Conservation (phyloP, 2,888 invertebrate genomes). For the Oxyteleia sp. region DNA sequence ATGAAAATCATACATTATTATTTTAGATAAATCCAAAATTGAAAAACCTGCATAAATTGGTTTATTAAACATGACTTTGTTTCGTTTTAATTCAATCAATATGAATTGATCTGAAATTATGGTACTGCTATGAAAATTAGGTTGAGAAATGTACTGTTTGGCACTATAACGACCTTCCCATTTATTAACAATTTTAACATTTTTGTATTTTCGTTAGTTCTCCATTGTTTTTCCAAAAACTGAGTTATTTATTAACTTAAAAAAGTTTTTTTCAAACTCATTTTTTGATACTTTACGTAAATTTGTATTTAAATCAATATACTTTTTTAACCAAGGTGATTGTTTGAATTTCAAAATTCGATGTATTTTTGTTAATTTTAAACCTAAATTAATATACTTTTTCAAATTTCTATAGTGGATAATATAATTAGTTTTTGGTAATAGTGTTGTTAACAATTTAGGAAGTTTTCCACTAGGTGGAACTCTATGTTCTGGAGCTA, state of each 20-base stretch:
- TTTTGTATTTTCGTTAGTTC: slow-evolving; percentile 30
- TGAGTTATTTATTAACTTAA: no score
- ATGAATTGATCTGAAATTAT: no score
- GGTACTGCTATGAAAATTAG: slow-evolving; percentile 17
- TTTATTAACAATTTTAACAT: no score
- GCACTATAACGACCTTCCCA: slow-evolving; percentile 65
- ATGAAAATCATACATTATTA: slow-evolving; percentile 55
- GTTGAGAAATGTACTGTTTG: background rate
- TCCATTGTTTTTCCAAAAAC: no score
- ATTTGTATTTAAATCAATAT: slow-evolving; percentile 18
- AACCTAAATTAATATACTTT: slow-evolving; percentile 2
- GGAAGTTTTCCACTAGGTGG: no score
- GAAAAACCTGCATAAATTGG: slow-evolving; percentile 58
- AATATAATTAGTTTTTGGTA: slow-evolving; percentile 17
- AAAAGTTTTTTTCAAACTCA: no score
- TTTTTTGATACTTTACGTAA: no score
- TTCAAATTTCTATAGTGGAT: slow-evolving; percentile 29
- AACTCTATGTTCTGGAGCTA: slow-evolving; percentile 3
- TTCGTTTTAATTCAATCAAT: slow-evolving; percentile 27
- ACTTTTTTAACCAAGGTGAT: slow-evolving; percentile 1
- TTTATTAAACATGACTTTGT: slow-evolving; percentile 50
- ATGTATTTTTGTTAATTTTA: slow-evolving; percentile 1
- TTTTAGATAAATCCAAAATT: slow-evolving; percentile 34
- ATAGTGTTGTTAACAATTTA: no score
- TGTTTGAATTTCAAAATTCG: no score